Base-by-base conservation (phyloP, 2,797 vertebrate species). In the Micromesistius poutassou region DNA sequence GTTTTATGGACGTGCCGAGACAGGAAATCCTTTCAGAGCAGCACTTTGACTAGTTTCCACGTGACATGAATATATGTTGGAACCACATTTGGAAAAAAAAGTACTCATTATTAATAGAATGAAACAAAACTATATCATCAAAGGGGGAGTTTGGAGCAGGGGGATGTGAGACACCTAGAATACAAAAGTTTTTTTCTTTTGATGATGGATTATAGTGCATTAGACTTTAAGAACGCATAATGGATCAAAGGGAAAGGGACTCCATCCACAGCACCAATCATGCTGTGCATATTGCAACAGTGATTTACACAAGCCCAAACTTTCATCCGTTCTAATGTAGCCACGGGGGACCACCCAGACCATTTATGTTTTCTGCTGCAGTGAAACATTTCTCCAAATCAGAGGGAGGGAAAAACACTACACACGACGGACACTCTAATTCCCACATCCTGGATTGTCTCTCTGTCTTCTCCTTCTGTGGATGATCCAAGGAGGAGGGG, bases 391-490 rank as follows among this genome's bases (percentile, higher is more conserved):
- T 9, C 62, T 28, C n/a, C 62, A 68, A 10, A 68, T 28, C 62
- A 28, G 62, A 28, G 55, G 55, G 62, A 68, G 62, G 62, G n/a
- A 8, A 16, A 28, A 68, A 28, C 8, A 68, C 10, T 28, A 28
- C 62, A 68, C 62, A 16, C 1, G n/a, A 68, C 62, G 4, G 25
- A 68, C 62, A 68, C 62, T 12, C 62, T 25, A 66, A 66, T 66
- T n/a, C 62, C 25, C 8, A 68, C 62, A 9, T 68, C 25, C 79
- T 83, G 73, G 84, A 84, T 79, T 83, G 70, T 79, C 36, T 78
- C 77, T 88, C 88, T 88, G 87, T 91, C 87, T 89, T 82, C 75
- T 73, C 81, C 30, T 4, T 62, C n/a, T 12, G 62, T 66, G 62
- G 80, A 35, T 75, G 86, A 86, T 85, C 78, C 76, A 79, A 81